Percentiles rank a stretch among this genome's conserved stretches.
Evolutionary conservation across 2,797 vertebrate genomes (phyloP).

Genomic region (Liasis olivaceus): DNA sequence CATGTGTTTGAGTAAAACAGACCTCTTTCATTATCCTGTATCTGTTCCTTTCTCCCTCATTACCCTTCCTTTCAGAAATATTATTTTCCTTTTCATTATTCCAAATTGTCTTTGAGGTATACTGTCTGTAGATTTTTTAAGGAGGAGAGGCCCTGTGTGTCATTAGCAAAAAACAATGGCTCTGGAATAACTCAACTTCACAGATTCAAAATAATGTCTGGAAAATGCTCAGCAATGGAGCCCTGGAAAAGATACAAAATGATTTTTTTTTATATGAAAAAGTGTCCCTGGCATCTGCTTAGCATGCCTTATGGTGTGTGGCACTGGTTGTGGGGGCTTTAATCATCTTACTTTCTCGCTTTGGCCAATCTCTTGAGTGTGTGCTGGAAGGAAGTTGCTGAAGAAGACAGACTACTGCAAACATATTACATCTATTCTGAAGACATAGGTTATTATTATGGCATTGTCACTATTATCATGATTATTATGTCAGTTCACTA

Average conservation of each 20-base stretch:
- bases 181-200: neutral
- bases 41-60: neutral
- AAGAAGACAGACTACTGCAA: neutral
- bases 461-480: neutral
- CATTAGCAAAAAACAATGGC: neutral
- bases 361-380: neutral
- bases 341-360: neutral
- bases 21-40: neutral
- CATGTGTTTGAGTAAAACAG: neutral
- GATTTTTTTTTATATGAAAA: neutral
- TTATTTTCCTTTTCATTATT: neutral
- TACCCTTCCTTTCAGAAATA: neutral
- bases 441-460: neutral
- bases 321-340: neutral
- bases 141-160: neutral
- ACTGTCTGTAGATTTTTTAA: neutral
- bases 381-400: neutral
- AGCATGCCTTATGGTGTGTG: neutral
- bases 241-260: neutral
- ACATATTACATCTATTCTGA: neutral
- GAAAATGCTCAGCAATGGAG: neutral
- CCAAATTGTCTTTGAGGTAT: neutral
- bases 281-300: neutral
- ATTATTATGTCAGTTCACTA: neutral
- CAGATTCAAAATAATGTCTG: neutral